phyloP scores from a whole-genome alignment of 2,113 vertebrate genomes.

The Trochalopteron elliotii region DNA sequence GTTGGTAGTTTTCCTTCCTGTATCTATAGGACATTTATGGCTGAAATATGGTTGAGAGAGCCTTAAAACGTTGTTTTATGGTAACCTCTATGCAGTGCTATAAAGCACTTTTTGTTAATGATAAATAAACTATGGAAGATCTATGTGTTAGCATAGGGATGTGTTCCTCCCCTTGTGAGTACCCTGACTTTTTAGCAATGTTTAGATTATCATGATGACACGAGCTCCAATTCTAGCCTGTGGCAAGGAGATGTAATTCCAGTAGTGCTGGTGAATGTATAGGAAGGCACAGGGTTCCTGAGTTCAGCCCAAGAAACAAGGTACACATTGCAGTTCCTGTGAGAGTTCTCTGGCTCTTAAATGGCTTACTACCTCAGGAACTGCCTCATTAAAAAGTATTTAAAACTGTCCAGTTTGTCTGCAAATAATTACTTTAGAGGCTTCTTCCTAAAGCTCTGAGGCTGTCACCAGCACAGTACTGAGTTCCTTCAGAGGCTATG shows the following conservation, averaged over 20 bases:
- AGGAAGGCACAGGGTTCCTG: background rate
- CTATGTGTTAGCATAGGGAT: conserved; percentile 36
- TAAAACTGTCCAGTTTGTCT: background rate
- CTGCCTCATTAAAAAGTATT: background rate
- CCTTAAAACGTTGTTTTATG: conserved; percentile 80
- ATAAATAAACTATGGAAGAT: conserved; percentile 72
- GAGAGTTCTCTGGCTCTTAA: background rate
- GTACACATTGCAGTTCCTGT: background rate
- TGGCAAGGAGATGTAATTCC: background rate
- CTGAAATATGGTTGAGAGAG: conserved; percentile 75
- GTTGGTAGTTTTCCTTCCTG: conserved; percentile 76
- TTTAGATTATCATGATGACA: conserved; percentile 24
- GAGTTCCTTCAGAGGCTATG: background rate
- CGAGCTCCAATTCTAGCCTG: background rate
- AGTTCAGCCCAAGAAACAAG: background rate
- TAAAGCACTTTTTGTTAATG: conserved; percentile 79
- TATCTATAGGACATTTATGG: conserved; percentile 75
- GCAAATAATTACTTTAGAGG: background rate
- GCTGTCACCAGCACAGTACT: background rate
- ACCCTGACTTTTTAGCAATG: conserved; percentile 45
- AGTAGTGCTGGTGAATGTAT: background rate
- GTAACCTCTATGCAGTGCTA: conserved; percentile 75
- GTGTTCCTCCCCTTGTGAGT: conserved; percentile 36
- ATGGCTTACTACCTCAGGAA: background rate
- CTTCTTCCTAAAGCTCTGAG: background rate